Evolutionary conservation across 2,797 vertebrate species (phyloP), one percentile per base, ranked within the genome.

Genomic region (Sebastes paucispinis): DNA sequence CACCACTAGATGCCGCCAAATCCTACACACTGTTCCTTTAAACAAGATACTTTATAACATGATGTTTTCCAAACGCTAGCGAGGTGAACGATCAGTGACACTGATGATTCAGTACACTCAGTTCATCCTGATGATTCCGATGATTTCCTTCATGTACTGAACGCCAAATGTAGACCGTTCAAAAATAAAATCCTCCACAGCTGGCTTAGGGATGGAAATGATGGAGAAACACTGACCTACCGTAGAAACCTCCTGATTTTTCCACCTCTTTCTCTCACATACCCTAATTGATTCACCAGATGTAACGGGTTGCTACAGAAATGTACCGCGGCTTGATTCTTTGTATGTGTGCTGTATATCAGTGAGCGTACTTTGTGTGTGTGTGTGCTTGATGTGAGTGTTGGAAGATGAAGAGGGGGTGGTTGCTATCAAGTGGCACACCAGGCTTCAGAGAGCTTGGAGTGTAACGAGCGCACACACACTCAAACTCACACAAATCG

Each of bases 391-490:
- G 7, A 76, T 34, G 47, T 75, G 77, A 77, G 65, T 57, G 69
- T 58, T 73, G 65, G 64, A 72, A 88, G 80, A 88, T 78, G 82
- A 80, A 75, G 70, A 72, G 59, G 74, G 60, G 43, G 62, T 75
- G 52, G 78, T 39, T 79, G 80, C 83, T 92, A 87, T 92, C 87
- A 87, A 86, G 87, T 82, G 75, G 79, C 77, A 74, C 93, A 85
- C 79, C 69, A 82, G 87, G 83, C 86, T 83, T 91, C 85, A 86
- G 85, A 87, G 63, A 65, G 58, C 84, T 63, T 65, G 70, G 70
- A 83, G 77, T n/a, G 8, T 62, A 89, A 88, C 52, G 63, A 87
- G 75, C 27, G 6, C 64, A 78, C 50, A 32, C 50, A 57, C 55
- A 72, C 75, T 77, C 64, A 79, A 73, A 55, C 57, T 52, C 7